Conservation (phyloP, 2,113 vertebrate species). For the Cercocebus atys region DNA sequence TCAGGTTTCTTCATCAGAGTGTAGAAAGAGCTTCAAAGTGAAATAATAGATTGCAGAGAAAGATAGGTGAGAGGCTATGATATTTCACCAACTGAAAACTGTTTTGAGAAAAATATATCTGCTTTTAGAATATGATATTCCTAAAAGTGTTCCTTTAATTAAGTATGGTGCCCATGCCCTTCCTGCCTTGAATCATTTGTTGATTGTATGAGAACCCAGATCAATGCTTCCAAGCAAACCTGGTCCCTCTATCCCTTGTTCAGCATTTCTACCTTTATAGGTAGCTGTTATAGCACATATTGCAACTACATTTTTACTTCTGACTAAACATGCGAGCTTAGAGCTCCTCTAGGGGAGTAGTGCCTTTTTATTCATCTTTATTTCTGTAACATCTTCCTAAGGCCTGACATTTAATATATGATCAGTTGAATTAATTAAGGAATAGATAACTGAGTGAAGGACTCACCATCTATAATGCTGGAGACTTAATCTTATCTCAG, state of each 20-base stretch:
- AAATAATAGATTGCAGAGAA: not conserved
- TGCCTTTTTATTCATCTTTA: not conserved
- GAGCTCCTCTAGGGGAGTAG: not conserved
- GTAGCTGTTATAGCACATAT: not conserved
- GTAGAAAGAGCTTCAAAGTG: not conserved
- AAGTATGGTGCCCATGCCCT: not conserved
- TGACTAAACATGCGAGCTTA: not conserved
- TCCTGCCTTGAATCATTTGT: not conserved
- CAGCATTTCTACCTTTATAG: not conserved
- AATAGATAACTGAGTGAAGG: not conserved
- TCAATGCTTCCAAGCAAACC: not conserved
- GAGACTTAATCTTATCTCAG: not conserved
- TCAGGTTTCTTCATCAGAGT: not conserved
- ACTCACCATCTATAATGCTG: not conserved
- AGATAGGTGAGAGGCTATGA: not conserved
- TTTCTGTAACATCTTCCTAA: conserved; percentile 1
- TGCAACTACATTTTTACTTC: not conserved
- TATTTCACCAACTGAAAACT: not conserved
- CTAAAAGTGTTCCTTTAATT: not conserved
- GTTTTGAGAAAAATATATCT: not conserved
- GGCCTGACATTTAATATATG: not conserved
- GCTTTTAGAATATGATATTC: not conserved
- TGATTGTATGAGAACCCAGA: not conserved
- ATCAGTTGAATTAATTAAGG: not conserved
- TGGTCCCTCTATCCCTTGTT: not conserved